Base-by-base conservation (phyloP, 2,888 invertebrate species). In the Deilephila porcellus region DNA sequence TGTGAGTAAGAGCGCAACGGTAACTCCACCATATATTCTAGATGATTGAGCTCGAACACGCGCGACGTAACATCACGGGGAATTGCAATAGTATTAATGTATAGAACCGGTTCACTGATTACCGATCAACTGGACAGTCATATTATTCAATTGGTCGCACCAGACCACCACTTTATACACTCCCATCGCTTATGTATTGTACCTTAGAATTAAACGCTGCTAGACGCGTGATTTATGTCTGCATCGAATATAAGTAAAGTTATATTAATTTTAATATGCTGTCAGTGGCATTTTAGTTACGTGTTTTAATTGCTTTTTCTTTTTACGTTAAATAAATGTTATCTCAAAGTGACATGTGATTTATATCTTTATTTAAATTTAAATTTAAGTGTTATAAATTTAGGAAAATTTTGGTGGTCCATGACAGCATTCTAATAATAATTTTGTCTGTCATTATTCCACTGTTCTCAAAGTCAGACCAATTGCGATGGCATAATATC, bases 31-130 rank as follows among this genome's bases (percentile, higher is more conserved):
- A 82, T 86, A 86, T 86, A 89, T 86, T 87, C 87, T 81, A 81
- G 83, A 84, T 89, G 90, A 90, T 91, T 88, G 89, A 89, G 76
- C 78, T 78, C 76, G 80, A 82, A 87, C 91, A 90, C 90, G 88
- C 89, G 88, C 87, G 80, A 79, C 83, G 81, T 82, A 82, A 80
- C 83, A 82, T 83, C 83, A 81, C 81, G 78, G 83, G 82, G 86
- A 90, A 91, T 91, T 90, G 91, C 90, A 88, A 91, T 90, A 86
- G 82, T 88, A 89, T 88, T 90, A 88, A 89, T 88, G 85, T 82
- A 87, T 83, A 81, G 86, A 88, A 91, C 89, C 89, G 88, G 88
- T 90, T 85, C 85, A 83, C 79, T 88, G 90, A 91, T 91, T 90
- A 86, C 86, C 80, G 83, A 82, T 81, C 84, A 79, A 84, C 78